A percentile compares a stretch with the other conserved stretches of the same genome.
Evolutionary conservation across 2,888 invertebrate species (phyloP).

Genomic region (Hirtodrosophila duncani): DNA sequence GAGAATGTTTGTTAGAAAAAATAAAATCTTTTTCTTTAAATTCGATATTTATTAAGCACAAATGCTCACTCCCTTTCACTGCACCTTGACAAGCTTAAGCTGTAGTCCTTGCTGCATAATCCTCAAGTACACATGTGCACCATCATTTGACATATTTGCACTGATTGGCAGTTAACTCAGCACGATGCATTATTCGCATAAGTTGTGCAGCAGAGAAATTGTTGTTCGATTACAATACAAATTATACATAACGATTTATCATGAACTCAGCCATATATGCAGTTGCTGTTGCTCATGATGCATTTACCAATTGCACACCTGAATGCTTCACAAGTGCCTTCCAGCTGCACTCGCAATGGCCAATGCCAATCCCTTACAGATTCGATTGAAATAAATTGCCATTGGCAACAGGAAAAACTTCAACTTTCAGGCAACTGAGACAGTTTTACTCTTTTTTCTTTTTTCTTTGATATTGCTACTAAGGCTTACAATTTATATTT

Average conservation of each 20-base stretch:
- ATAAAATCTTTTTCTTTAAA: no score
- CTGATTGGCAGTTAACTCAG: slow-evolving; percentile 46
- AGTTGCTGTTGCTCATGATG: slow-evolving; percentile 22
- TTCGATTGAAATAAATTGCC: slow-evolving; percentile 57
- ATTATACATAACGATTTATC: slow-evolving; percentile 72
- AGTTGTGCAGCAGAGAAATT: slow-evolving; percentile 19
- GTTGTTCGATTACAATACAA: slow-evolving; percentile 58
- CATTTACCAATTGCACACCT: slow-evolving; percentile 66
- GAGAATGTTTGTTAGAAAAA: no score
- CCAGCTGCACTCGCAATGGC: slow-evolving; percentile 17
- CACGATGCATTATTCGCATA: slow-evolving; percentile 24
- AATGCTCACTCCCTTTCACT: no score
- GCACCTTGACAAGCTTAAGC: slow-evolving; percentile 1
- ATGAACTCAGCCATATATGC: slow-evolving; percentile 41
- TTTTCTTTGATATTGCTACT: slow-evolving; percentile 10
- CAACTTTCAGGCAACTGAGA: slow-evolving; percentile 35
- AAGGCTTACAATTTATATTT: slow-evolving; percentile 23
- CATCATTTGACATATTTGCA: slow-evolving; percentile 4
- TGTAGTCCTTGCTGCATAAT: no score
- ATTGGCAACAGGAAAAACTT: slow-evolving; percentile 34
- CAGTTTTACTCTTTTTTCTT: slow-evolving; percentile 29
- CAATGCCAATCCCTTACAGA: slow-evolving; percentile 27
- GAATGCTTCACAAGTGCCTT: slow-evolving; percentile 44
- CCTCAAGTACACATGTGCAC: no score
- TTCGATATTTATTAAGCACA: no score